Percentiles rank a stretch among this genome's conserved stretches.
These are phyloP conservation scores for Chiroxiphia lanceolata DNA, from an alignment of 2,797 vertebrate species.

Conservation along the genomic window DNA sequence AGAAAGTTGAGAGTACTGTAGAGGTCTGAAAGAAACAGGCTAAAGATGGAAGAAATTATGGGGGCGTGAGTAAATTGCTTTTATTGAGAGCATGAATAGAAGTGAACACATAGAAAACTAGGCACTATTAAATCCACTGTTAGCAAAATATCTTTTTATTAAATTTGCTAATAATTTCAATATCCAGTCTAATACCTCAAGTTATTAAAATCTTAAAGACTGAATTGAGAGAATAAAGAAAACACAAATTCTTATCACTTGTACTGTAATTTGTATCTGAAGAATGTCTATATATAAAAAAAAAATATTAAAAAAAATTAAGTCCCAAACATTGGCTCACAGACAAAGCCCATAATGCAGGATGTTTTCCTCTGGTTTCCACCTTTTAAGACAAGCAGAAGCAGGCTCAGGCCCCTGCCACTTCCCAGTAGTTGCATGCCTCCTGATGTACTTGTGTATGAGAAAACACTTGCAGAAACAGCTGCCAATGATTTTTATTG, in stretches of 20 bases:
- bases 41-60: neutral
- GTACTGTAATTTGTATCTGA: neutral
- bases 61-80: neutral
- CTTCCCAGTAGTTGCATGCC: neutral
- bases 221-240: neutral
- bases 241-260: neutral
- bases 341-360: neutral
- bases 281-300: neutral
- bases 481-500: neutral
- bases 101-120: neutral
- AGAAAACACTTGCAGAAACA: neutral
- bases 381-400: neutral
- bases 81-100: neutral
- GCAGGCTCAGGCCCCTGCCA: neutral
- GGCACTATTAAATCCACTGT: neutral
- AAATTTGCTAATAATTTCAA: neutral
- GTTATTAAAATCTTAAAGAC: neutral
- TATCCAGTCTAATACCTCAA: neutral
- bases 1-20: neutral
- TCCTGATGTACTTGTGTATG: neutral
- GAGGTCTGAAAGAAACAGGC: neutral
- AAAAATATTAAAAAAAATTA: too few relatives aligned
- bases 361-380: neutral
- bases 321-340: neutral
- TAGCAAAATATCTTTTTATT: neutral